These are phyloP conservation scores for Brachyhypopomus occidentalis DNA, from an alignment of 2,113 vertebrate genomes.

Conservation along the genomic window DNA sequence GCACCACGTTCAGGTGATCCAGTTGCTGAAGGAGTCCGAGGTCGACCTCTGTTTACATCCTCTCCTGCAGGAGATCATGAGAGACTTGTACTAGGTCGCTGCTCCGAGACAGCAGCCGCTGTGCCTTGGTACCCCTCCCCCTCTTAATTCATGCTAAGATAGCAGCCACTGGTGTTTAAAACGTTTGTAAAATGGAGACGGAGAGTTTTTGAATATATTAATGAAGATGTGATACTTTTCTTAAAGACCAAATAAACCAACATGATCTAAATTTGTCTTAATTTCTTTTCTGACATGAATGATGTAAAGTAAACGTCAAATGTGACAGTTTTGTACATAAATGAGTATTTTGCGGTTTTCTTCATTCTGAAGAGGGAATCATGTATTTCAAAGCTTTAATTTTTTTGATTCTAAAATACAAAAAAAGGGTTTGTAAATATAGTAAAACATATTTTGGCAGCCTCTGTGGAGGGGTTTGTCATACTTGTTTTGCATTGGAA, in stretches of 20 bases:
- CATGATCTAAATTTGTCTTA: not conserved
- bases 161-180: not conserved
- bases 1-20: slow-evolving; percentile 92
- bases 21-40: slow-evolving; percentile 93
- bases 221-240: slow-evolving; percentile 25
- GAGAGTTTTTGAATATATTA: not conserved
- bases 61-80: slow-evolving; percentile 97
- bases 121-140: slow-evolving; percentile 47
- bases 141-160: slow-evolving; percentile 29
- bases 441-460: slow-evolving; percentile 39
- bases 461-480: slow-evolving; percentile 19
- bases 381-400: slow-evolving; percentile 55
- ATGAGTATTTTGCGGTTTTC: not conserved
- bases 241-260: not conserved
- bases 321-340: slow-evolving; percentile 33
- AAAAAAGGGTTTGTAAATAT: slow-evolving; percentile 53
- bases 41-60: slow-evolving; percentile 93
- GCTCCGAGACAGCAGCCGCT: not conserved
- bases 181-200: not conserved
- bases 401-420: slow-evolving; percentile 41
- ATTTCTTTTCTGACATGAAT: slow-evolving; percentile 8
- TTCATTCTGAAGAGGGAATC: slow-evolving; percentile 50
- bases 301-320: slow-evolving; percentile 3
- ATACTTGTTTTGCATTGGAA: slow-evolving; percentile 38
- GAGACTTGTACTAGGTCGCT: slow-evolving; percentile 87